Evolutionary conservation across 2,888 invertebrate genomes (phyloP), one percentile per base, ranked within the genome.

Genomic region (Caenorhabditis sulstoni): DNA sequence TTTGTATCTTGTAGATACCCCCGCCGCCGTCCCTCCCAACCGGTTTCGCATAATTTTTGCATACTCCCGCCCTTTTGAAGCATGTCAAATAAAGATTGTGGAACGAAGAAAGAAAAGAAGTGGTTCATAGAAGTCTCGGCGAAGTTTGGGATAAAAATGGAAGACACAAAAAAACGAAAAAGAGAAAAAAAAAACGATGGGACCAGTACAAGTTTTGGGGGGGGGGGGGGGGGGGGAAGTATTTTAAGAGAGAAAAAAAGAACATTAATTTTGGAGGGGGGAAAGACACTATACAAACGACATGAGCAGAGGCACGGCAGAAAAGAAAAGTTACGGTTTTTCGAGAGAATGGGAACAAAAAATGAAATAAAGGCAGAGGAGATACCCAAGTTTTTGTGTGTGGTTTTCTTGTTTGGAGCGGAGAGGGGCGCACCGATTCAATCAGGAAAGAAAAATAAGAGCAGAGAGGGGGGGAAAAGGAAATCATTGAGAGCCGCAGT

Each of bases 271-370:
- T n/a, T n/a, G n/a, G 22, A 22, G 22, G 50, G 39, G 20, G 22
- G 68, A 68, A 68, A 68, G 68, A 68, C 62, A 62, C 68, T 68
- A 67, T 67, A 67, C 67, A 67, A 44, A 23, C 59, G 65, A 65
- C 65, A 75, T 75, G 76, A 76, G 76, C 76, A 76, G 47, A 67
- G 76, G 67, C 67, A 67, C 61, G 55, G 29, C 55, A 35, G 7
- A 35, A 35, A 41, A 3, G 47, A 52, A 61, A 50, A 55, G n/a
- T n/a, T n/a, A n/a, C n/a, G n/a, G n/a, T n/a, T n/a, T n/a, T n/a
- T n/a, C n/a, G n/a, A n/a, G n/a, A n/a, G n/a, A n/a, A n/a, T n/a
- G n/a, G n/a, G n/a, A n/a, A n/a, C n/a, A n/a, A n/a, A 18, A 18
- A 41, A 22, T 20, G 29, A 35, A 23, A 7, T 29, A 37, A 49